Evolutionary conservation across 2,888 invertebrate genomes (phyloP), one percentile per base, ranked within the genome.

Genomic region (Tenthredo notha): DNA sequence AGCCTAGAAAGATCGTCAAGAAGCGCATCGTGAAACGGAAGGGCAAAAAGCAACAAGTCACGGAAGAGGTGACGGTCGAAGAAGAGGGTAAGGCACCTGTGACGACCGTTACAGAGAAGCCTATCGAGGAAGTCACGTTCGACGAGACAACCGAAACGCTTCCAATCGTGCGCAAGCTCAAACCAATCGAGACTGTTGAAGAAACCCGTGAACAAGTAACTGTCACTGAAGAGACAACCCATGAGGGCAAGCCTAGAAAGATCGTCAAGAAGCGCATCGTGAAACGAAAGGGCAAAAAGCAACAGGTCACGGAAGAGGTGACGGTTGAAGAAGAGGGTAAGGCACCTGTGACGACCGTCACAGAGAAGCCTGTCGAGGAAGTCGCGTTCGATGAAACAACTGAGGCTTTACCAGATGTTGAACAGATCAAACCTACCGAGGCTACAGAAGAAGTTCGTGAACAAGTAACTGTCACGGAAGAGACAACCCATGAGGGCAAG

Each of bases 41-140:
- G 80, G 94, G 93, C 1, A 90, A 90, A 0, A 94, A 94, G 80
- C 90, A 93, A 86, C 94, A 94, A 88, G 91, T 94, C 9, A 94
- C 95, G 0, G 94, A 94, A 89, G 94, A 94, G n/a, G 92, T 93
- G 2, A 95, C 94, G n/a, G 90, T 94, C 25, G 92, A 94, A 89
- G 86, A 92, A 82, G 88, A 94, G 90, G 91, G 93, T 88, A 91
- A 94, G 89, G 87, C 89, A 88, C 91, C 92, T 37, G 86, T 90
- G 50, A 91, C 93, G 9, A 90, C 90, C 33, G 92, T 94, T 4
- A 82, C 82, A 1, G 61, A 82, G 3, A 82, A 82, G 7, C 82
- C 82, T 0, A 0, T 61, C 1, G 82, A 82, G 37, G 82, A 82
- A 82, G 65, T 83, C 18, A 25, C 33, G 33, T 33, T 58, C 40